A percentile compares a stretch with the other conserved stretches of the same genome.
These are phyloP conservation scores for Catocala nupta DNA, from an alignment of 2,888 invertebrate genomes.

Conservation along the genomic window DNA sequence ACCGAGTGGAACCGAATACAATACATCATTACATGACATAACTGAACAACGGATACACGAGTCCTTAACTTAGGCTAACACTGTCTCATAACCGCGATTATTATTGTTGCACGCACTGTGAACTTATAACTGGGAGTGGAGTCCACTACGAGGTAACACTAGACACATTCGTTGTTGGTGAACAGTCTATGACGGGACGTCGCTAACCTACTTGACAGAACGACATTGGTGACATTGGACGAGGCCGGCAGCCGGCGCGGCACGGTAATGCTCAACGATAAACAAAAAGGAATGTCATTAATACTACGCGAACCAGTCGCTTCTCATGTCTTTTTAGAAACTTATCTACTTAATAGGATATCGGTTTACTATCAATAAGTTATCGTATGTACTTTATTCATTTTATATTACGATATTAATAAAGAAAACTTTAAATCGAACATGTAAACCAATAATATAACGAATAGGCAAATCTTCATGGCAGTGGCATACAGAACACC, in stretches of 20 bases:
- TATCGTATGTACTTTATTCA: slow-evolving; percentile 46
- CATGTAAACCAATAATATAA: slow-evolving; percentile 39
- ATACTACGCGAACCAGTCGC: slow-evolving; percentile 73
- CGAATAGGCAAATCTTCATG: slow-evolving; percentile 56
- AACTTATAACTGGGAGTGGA: slow-evolving; percentile 23
- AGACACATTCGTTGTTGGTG: slow-evolving; percentile 83
- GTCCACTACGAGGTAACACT: slow-evolving; percentile 64
- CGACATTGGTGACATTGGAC: no score
- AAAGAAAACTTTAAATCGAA: slow-evolving; percentile 42
- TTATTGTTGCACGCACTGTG: slow-evolving; percentile 22
- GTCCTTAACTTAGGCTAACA: slow-evolving; percentile 36
- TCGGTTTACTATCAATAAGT: slow-evolving; percentile 55
- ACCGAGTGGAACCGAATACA: slow-evolving; percentile 62
- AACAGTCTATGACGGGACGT: slow-evolving; percentile 81
- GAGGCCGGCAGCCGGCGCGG: slow-evolving; percentile 22
- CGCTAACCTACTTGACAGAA: slow-evolving; percentile 49
- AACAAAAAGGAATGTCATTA: slow-evolving; percentile 47
- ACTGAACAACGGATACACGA: slow-evolving; percentile 36
- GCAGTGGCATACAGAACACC: slow-evolving; percentile 82
- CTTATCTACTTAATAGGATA: slow-evolving; percentile 68
- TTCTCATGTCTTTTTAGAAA: slow-evolving; percentile 53
- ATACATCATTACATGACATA: slow-evolving; percentile 54
- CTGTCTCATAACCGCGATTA: slow-evolving; percentile 39
- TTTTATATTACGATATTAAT: slow-evolving; percentile 42
- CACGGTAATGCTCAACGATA: slow-evolving; percentile 29